A percentile compares a stretch with the other conserved stretches of the same genome.
Evolutionary conservation across 2,888 invertebrate species (phyloP).

Genomic region (Odontothrips loti): DNA sequence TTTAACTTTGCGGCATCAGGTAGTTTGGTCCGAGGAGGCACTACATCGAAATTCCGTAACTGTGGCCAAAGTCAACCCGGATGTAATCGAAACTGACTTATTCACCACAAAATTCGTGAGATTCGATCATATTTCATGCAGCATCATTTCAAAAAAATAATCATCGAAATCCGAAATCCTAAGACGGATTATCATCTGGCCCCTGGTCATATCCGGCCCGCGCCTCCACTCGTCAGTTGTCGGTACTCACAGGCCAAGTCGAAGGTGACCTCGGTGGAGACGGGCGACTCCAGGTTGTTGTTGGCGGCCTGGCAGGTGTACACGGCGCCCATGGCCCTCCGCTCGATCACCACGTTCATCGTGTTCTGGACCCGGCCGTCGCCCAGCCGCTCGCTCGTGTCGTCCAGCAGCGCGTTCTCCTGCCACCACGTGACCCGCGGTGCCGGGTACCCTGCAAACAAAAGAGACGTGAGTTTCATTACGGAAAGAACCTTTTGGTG

Average conservation of each 20-base stretch:
- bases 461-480: constrained; percentile 4
- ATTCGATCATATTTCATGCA: too few species aligned
- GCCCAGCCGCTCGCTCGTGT: constrained; percentile 62
- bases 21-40: too few species aligned
- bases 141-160: too few species aligned
- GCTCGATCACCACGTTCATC: constrained; percentile 61
- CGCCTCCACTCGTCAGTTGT: neutral
- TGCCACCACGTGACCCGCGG: constrained; percentile 76
- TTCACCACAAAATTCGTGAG: too few species aligned
- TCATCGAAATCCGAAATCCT: too few species aligned
- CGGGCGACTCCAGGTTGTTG: constrained; percentile 64
- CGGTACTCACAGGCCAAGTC: constrained; percentile 67
- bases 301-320: constrained; percentile 71
- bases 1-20: too few species aligned
- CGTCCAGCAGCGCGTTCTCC: constrained; percentile 66
- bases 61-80: too few species aligned
- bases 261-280: constrained; percentile 61
- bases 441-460: constrained; percentile 61
- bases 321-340: constrained; percentile 63
- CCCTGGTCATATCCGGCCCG: too few species aligned
- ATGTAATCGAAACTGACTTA: too few species aligned
- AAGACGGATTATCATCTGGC: too few species aligned
- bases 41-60: too few species aligned
- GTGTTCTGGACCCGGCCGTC: constrained; percentile 61
- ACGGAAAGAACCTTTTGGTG: too few species aligned